phyloP scores from a whole-genome alignment of 2,113 vertebrate species.

The Pomatorhinus ruficollis region DNA sequence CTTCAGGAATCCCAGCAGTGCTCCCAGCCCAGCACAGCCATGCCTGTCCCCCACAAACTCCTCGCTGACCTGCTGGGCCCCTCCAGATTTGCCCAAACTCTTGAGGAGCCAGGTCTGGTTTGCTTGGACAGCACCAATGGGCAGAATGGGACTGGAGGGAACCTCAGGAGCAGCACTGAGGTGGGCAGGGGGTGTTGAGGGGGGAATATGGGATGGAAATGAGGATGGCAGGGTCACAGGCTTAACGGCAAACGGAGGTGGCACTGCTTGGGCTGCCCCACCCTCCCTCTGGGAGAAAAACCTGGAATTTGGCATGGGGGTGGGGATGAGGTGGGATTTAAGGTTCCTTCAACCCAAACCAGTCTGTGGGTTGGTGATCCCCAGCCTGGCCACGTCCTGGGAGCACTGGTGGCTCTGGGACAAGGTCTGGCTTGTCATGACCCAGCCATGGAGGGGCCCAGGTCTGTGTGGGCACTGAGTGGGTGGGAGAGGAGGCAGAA shows the following conservation, averaged over 20 bases:
- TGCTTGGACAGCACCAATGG: accelerated
- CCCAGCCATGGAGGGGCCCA: not conserved
- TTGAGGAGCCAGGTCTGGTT: not conserved
- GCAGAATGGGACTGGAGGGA: not conserved
- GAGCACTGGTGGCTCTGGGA: not conserved
- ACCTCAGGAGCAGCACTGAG: accelerated
- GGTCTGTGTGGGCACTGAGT: not conserved
- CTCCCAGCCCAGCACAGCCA: not conserved
- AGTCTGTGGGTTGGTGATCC: not conserved
- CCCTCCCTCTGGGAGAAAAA: not conserved
- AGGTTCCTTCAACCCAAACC: not conserved
- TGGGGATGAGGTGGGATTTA: not conserved
- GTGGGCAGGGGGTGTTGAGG: not conserved
- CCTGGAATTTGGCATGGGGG: too few species aligned
- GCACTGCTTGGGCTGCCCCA: not conserved
- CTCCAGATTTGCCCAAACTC: not conserved
- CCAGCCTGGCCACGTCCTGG: not conserved
- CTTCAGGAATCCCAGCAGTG: not conserved
- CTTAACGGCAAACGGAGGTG: not conserved
- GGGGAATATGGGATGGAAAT: not conserved
- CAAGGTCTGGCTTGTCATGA: not conserved
- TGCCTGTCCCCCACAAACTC: not conserved
- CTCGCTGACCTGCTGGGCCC: not conserved
- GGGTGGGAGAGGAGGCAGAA: not conserved
- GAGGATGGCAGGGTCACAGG: not conserved